phyloP scores from a whole-genome alignment of 2,888 invertebrate species.

The Harpalus rubripes region DNA sequence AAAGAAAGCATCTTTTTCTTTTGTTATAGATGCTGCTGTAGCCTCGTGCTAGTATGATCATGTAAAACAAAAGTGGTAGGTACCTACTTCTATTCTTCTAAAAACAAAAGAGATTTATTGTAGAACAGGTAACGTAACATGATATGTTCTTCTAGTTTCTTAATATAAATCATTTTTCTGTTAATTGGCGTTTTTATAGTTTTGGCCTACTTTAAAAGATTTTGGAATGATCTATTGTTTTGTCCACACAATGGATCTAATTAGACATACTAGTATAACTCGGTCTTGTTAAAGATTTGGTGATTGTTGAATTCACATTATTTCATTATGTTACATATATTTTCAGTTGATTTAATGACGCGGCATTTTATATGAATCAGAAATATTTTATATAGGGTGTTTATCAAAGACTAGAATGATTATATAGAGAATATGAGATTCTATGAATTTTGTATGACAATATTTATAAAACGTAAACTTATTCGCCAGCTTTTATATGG shows the following conservation, averaged over 20 bases:
- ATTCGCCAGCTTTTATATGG: no score
- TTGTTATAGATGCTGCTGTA: not conserved
- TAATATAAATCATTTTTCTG: conserved; percentile 26
- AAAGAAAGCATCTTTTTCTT: not conserved
- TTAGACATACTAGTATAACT: not conserved
- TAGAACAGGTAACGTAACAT: not conserved
- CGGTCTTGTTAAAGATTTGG: conserved; percentile 13
- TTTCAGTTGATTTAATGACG: not conserved
- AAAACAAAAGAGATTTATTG: conserved; percentile 10
- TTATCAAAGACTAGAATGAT: no score
- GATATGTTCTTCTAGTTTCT: conserved; percentile 9
- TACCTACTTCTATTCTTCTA: no score
- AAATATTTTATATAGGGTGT: no score
- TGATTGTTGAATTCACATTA: not conserved
- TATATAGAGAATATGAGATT: no score
- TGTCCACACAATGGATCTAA: conserved; percentile 15
- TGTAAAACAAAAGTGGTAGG: not conserved
- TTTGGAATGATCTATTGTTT: conserved; percentile 46
- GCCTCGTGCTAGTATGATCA: not conserved
- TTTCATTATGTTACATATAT: not conserved
- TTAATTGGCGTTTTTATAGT: conserved; percentile 41
- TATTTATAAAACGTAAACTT: no score
- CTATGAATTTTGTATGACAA: no score
- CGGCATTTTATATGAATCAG: no score
- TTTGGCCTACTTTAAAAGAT: conserved; percentile 26